These are phyloP conservation scores for Fragum fragum DNA, from an alignment of 2,888 invertebrate genomes.

Conservation along the genomic window DNA sequence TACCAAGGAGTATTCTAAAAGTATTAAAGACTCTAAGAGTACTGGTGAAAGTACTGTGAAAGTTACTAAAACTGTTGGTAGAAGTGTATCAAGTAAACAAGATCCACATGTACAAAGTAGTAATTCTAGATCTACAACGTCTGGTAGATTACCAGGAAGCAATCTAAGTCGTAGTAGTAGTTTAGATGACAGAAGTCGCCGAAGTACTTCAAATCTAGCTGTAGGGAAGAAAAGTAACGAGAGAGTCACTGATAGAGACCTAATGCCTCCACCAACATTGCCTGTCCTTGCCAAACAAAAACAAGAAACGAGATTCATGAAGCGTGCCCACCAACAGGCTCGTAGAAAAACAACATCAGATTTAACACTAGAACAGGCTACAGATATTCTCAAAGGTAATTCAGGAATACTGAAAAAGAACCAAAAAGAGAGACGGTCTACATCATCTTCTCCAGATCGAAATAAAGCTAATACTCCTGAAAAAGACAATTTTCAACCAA, in stretches of 20 bases:
- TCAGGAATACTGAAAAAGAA: conserved; percentile 75
- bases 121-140: conserved; percentile 6
- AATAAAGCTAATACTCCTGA: conserved; percentile 8
- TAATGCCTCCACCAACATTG: conserved; percentile 75
- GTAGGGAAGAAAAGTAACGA: conserved; percentile 13
- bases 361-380: conserved; percentile 80
- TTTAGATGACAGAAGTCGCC: conserved; percentile 35
- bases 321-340: conserved; percentile 67
- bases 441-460: conserved; percentile 42
- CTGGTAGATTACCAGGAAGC: conserved; percentile 6
- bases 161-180: conserved; percentile 11
- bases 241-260: conserved; percentile 59
- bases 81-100: conserved; percentile 26
- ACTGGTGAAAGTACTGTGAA: not conserved
- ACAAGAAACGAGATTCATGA: conserved; percentile 65
- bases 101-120: not conserved
- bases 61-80: conserved; percentile 15
- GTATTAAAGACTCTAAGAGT: not conserved
- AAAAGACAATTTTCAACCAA: conserved; percentile 38
- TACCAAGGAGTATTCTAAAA: not conserved
- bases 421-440: conserved; percentile 40
- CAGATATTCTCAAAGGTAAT: conserved; percentile 80
- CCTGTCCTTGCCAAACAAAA: conserved; percentile 59
- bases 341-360: conserved; percentile 74
- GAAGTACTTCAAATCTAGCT: conserved; percentile 36